A percentile compares a stretch with the other conserved stretches of the same genome.
These are phyloP conservation scores for Crax fasciolata DNA, from an alignment of 2,797 vertebrate genomes.

Conservation along the genomic window DNA sequence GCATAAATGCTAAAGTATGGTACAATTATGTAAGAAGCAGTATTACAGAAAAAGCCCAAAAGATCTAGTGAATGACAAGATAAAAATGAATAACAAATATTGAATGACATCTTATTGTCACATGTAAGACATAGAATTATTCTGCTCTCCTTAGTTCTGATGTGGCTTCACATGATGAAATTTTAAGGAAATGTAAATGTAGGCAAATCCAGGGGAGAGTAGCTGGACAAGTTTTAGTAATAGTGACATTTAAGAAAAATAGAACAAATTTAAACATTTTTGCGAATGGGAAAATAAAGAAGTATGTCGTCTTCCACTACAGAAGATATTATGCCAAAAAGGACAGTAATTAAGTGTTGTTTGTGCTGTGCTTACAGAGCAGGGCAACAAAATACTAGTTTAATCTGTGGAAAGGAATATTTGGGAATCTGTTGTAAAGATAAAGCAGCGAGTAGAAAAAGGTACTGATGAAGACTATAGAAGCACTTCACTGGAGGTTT, in stretches of 20 bases:
- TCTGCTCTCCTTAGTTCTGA: neutral
- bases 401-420: neutral
- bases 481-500: neutral
- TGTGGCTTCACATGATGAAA: neutral
- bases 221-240: neutral
- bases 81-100: no score
- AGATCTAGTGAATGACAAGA: no score
- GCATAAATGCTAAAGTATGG: no score
- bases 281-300: neutral
- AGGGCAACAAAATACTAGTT: neutral
- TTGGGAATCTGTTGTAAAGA: neutral
- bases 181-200: neutral
- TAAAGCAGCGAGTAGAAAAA: neutral
- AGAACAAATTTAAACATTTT: neutral
- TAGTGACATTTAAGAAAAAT: neutral
- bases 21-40: no score
- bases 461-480: neutral
- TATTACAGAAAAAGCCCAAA: no score
- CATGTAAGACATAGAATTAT: neutral
- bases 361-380: neutral
- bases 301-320: neutral
- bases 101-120: neutral
- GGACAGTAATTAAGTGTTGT: neutral
- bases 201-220: neutral
- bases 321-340: neutral